Percentiles rank a stretch among this genome's conserved stretches.
These are phyloP conservation scores for Montipora cactus DNA, from an alignment of 64 coral and sea anemone genomes.

Conservation along the genomic window DNA sequence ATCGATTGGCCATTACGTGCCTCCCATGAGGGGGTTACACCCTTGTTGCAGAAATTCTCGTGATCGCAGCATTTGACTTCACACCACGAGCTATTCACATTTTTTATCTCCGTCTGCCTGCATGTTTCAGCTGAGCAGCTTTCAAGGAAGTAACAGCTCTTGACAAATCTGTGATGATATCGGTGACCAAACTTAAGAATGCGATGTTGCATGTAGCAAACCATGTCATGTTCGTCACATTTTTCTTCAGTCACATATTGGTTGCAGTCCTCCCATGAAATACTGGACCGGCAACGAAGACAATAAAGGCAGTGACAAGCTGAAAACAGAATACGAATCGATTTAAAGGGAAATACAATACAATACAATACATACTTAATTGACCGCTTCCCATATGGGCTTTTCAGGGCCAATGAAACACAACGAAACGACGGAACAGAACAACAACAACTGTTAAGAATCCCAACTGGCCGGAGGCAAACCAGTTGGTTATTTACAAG, in stretches of 20 bases:
- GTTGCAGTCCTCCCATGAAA: constrained; percentile 11
- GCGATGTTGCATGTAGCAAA: background rate
- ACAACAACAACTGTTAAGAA: too few species aligned
- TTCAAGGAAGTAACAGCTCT: background rate
- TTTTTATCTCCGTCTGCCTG: background rate
- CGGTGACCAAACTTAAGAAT: background rate
- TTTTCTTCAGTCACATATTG: background rate
- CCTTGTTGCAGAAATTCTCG: background rate
- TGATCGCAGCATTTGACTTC: background rate
- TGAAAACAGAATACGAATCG: background rate
- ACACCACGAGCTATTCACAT: background rate
- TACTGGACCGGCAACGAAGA: background rate
- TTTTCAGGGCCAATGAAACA: too few species aligned
- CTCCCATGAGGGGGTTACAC: background rate
- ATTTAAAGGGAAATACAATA: too few species aligned
- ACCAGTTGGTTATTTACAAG: too few species aligned
- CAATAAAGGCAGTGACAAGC: background rate
- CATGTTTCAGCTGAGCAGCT: background rate
- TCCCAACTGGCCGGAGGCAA: too few species aligned
- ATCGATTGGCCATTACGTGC: background rate
- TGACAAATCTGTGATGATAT: background rate
- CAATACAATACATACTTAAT: too few species aligned
- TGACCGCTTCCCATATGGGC: too few species aligned
- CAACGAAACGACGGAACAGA: too few species aligned
- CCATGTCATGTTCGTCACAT: background rate